Evolutionary conservation across 2,113 vertebrate species (phyloP).

Genomic region (Atractosteus spatula): DNA sequence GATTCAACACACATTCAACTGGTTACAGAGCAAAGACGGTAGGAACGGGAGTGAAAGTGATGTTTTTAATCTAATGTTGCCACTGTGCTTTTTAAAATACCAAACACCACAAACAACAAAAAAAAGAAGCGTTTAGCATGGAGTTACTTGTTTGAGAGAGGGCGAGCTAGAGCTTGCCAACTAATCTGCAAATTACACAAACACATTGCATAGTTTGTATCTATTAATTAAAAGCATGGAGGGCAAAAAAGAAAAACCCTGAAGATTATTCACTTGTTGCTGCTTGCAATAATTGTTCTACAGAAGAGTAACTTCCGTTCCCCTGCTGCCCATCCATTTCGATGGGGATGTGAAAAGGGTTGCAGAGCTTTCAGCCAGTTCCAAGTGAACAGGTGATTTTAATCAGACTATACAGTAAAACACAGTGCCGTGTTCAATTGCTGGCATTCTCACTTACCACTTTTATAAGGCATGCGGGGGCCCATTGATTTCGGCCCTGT

Average conservation of each 20-base stretch:
- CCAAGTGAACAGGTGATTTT: slow-evolving; percentile 10
- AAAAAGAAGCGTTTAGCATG: slow-evolving; percentile 31
- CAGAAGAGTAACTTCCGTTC: not conserved
- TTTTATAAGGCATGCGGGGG: no score
- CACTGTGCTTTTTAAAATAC: slow-evolving; percentile 31
- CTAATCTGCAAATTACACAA: slow-evolving; percentile 51
- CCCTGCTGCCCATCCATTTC: not conserved
- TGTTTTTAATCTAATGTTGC: slow-evolving; percentile 30
- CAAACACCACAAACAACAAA: slow-evolving; percentile 20
- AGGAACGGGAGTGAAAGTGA: slow-evolving; percentile 7
- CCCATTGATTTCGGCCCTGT: no score
- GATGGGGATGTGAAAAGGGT: not conserved
- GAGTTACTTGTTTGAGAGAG: slow-evolving; percentile 39
- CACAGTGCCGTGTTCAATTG: no score
- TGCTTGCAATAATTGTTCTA: slow-evolving; percentile 45
- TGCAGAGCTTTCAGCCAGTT: slow-evolving; percentile 9
- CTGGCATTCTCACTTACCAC: no score
- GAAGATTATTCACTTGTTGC: slow-evolving; percentile 54
- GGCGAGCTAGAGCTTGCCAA: slow-evolving; percentile 60
- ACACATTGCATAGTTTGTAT: slow-evolving; percentile 31
- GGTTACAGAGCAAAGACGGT: slow-evolving; percentile 18
- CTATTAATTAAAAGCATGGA: slow-evolving; percentile 49
- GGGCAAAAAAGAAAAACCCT: slow-evolving; percentile 36
- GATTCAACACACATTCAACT: slow-evolving; percentile 44
- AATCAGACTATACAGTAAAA: not conserved